Percentiles rank a stretch among this genome's conserved stretches.
Conservation (phyloP, 2,888 invertebrate genomes). For the Apotomis capreana region DNA sequence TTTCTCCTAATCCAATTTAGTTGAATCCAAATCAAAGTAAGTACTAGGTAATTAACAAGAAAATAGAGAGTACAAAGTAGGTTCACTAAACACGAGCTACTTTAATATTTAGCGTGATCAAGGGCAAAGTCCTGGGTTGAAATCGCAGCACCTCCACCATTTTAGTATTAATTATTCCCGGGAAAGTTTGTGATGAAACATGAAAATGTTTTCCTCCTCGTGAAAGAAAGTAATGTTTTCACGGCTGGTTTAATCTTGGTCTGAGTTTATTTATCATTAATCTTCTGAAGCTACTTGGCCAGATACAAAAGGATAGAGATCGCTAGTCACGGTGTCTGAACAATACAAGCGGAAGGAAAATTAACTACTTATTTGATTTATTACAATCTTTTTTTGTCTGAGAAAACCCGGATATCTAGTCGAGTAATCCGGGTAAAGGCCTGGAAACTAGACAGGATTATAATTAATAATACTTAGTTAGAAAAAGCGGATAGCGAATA, state of each 20-base stretch:
- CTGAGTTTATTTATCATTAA: slow-evolving; percentile 36
- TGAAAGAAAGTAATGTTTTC: slow-evolving; percentile 34
- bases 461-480: not conserved
- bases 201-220: slow-evolving; percentile 13
- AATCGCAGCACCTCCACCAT: not conserved
- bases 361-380: slow-evolving; percentile 33
- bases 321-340: slow-evolving; percentile 28
- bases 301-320: slow-evolving; percentile 24
- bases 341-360: slow-evolving; percentile 28
- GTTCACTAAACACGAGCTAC: not conserved
- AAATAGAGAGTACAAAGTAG: too few species aligned
- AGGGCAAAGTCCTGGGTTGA: not conserved
- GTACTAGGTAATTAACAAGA: too few species aligned
- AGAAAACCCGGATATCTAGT: slow-evolving; percentile 1
- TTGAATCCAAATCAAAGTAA: too few species aligned
- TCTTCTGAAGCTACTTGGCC: slow-evolving; percentile 18
- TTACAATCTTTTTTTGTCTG: slow-evolving; percentile 15
- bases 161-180: slow-evolving; percentile 4
- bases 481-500: too few species aligned
- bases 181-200: slow-evolving; percentile 11
- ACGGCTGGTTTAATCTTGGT: slow-evolving; percentile 28
- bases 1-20: too few species aligned
- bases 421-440: not conserved
- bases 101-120: not conserved
- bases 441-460: not conserved